Conservation (phyloP, 2,797 vertebrate genomes). For the Numenius phaeopus region DNA sequence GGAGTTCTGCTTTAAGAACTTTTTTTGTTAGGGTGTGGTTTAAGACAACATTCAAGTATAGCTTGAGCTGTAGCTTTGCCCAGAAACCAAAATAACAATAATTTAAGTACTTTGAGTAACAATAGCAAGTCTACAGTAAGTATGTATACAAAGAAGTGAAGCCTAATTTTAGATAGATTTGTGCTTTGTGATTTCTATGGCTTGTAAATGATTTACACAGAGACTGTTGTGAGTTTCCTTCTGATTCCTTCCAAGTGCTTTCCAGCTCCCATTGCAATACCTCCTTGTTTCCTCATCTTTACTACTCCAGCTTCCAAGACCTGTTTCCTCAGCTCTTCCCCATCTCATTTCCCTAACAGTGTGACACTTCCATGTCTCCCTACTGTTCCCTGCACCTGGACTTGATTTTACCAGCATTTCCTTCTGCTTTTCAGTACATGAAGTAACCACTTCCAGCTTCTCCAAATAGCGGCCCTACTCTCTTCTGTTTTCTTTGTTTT, state of each 20-base stretch:
- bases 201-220: background rate
- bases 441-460: background rate
- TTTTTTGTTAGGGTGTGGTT: background rate
- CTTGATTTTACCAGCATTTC: background rate
- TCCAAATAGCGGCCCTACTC: background rate
- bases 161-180: background rate
- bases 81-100: background rate
- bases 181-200: background rate
- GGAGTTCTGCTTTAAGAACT: background rate
- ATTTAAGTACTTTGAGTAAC: background rate
- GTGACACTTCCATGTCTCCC: background rate
- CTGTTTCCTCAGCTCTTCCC: background rate
- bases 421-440: background rate
- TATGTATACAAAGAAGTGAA: background rate
- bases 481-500: background rate
- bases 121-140: background rate
- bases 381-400: background rate
- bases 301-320: background rate
- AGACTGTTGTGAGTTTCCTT: background rate
- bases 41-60: background rate
- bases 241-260: background rate
- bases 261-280: background rate
- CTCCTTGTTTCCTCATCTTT: background rate
- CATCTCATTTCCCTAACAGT: background rate
- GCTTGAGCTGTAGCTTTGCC: background rate